Evolutionary conservation across 2,797 vertebrate genomes (phyloP), one percentile per base, ranked within the genome.

Genomic region (Pelodytes ibericus): DNA sequence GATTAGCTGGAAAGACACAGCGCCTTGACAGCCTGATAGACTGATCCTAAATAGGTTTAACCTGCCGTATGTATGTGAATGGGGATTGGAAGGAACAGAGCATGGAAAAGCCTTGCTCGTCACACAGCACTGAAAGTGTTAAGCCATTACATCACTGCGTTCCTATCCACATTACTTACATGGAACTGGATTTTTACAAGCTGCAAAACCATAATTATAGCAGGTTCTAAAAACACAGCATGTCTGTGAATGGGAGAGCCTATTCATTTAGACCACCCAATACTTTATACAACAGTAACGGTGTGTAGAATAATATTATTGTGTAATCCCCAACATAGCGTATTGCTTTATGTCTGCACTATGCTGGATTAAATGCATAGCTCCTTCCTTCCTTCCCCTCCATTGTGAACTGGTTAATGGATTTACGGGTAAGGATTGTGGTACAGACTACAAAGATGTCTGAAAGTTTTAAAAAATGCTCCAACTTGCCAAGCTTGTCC

Each of bases 211-310:
- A 58, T 77, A 72, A 77, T 71, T 76, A 62, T 63, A 61, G 49
- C 57, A 63, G 67, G 41, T 33, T 53, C 59, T 71, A 53, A 53
- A 59, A 68, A 61, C 29, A 47, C 31, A 51, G 66, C 25, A 51
- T 27, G 29, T 16, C 3, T 49, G 27, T 25, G 26, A 72, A 60
- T 53, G 72, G 56, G 61, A 59, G 36, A 61, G 47, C 41, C 60
- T n/a, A 78, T 72, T 72, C 75, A 78, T 72, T 20, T 11, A 29
- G 75, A 66, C 75, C 70, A 78, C 62, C 68, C 75, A 72, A 69
- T 33, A n/a, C 30, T 64, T 57, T 11, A 24, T 65, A 61, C 75
- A 72, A 44, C 61, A 72, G 41, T 72, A 53, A 27, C n/a, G 7
- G 65, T 63, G 56, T 71, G 59, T 41, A 39, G 29, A 29, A 27